Percentiles rank a stretch among this genome's conserved stretches.
phyloP scores from a whole-genome alignment of 2,797 vertebrate species.

The Astyanax mexicanus region DNA sequence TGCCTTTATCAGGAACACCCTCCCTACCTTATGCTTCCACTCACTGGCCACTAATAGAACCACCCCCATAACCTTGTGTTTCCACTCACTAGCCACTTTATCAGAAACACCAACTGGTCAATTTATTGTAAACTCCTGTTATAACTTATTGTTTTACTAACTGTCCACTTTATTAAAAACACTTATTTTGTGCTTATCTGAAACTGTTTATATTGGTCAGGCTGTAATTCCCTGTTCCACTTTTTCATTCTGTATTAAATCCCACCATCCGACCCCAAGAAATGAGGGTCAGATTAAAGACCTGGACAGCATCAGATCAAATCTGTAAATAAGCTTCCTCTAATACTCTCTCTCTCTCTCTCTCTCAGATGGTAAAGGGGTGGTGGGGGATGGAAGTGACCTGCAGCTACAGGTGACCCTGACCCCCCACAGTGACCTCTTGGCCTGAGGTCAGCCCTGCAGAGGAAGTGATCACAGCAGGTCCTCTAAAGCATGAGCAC shows the following conservation, averaged over 20 bases:
- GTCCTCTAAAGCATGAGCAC: conserved; percentile 69
- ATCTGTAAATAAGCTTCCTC: conserved; percentile 47
- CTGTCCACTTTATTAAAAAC: background rate
- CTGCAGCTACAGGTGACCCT: conserved; percentile 54
- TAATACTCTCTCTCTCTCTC: conserved; percentile 19
- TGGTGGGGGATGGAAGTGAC: conserved; percentile 33
- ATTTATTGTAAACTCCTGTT: background rate
- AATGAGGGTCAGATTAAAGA: conserved; percentile 47
- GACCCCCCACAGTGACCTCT: conserved; percentile 52
- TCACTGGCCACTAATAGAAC: too few species aligned
- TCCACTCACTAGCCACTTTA: too few species aligned
- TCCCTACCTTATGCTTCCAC: too few species aligned
- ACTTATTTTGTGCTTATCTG: background rate
- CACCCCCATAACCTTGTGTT: too few species aligned
- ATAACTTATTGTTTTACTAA: too few species aligned
- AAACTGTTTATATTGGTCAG: background rate
- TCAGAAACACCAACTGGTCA: background rate
- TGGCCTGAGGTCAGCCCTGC: conserved; percentile 42
- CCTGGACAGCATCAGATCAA: conserved; percentile 7
- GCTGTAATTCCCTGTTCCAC: too few species aligned
- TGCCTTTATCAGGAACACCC: too few species aligned
- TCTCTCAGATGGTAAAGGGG: background rate
- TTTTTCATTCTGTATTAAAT: background rate
- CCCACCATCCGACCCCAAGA: background rate
- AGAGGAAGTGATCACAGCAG: conserved; percentile 56